phyloP scores from a whole-genome alignment of 2,888 invertebrate genomes.

The Meteorus colon region DNA sequence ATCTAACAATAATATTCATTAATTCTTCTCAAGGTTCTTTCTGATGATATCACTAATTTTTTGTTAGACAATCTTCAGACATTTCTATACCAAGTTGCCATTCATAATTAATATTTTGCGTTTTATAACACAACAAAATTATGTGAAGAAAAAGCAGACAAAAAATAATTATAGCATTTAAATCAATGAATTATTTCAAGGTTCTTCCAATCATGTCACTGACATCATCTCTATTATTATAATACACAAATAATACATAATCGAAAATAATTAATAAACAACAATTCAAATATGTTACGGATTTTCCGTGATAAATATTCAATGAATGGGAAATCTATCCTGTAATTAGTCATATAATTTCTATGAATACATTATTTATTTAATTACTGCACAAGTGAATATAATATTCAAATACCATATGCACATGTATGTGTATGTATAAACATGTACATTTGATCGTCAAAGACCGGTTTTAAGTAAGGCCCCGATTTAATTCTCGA shows the following conservation, averaged over 20 bases:
- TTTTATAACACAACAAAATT: no score
- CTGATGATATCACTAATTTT: no score
- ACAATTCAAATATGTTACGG: not conserved
- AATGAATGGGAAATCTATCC: not conserved
- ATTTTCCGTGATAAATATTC: not conserved
- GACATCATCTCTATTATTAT: no score
- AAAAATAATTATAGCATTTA: no score
- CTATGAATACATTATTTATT: not conserved
- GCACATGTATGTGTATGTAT: not conserved
- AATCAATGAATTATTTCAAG: no score
- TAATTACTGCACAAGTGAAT: conserved; percentile 12
- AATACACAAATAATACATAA: not conserved
- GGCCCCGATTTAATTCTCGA: conserved; percentile 32
- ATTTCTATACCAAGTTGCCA: no score
- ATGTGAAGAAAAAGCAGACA: no score
- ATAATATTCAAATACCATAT: not conserved
- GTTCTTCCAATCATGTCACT: no score
- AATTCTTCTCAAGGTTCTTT: no score
- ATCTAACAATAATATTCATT: no score
- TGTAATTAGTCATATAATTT: not conserved
- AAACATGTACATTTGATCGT: not conserved
- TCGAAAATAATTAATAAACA: conserved; percentile 6
- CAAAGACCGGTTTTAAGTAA: conserved; percentile 41
- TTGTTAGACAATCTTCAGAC: no score
- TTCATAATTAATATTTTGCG: no score